A percentile compares a stretch with the other conserved stretches of the same genome.
phyloP scores from a whole-genome alignment of 2,113 vertebrate genomes.

The Calyptomena viridis region DNA sequence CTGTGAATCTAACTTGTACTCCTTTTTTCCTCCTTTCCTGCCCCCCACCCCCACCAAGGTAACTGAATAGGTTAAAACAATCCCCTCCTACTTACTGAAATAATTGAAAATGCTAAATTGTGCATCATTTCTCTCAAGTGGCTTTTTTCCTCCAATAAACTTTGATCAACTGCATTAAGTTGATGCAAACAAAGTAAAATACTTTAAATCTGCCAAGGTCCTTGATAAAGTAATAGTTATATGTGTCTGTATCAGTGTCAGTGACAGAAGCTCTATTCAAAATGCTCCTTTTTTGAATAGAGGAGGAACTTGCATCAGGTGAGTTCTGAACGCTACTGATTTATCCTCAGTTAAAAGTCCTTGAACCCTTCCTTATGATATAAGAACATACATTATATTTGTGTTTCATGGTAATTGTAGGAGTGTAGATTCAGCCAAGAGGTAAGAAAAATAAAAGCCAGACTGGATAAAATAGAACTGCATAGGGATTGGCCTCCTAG shows the following conservation, averaged over 20 bases:
- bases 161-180: background rate
- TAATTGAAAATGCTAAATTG: background rate
- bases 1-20: background rate
- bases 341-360: background rate
- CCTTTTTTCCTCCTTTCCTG: background rate
- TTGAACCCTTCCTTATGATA: background rate
- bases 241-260: background rate
- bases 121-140: background rate
- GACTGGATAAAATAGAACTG: background rate
- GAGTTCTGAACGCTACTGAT: background rate
- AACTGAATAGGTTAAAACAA: background rate
- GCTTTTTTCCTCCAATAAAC: background rate
- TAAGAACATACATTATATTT: background rate
- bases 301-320: background rate
- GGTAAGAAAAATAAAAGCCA: background rate
- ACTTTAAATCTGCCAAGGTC: background rate
- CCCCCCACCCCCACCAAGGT: background rate
- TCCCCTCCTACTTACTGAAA: background rate
- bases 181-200: background rate
- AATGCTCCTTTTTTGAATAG: background rate
- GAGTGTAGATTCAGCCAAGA: background rate
- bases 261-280: background rate
- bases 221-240: background rate
- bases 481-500: background rate
- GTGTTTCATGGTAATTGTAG: background rate